Base-by-base conservation (phyloP, 2,113 vertebrate species). In the Apistogramma diplotaenia region DNA sequence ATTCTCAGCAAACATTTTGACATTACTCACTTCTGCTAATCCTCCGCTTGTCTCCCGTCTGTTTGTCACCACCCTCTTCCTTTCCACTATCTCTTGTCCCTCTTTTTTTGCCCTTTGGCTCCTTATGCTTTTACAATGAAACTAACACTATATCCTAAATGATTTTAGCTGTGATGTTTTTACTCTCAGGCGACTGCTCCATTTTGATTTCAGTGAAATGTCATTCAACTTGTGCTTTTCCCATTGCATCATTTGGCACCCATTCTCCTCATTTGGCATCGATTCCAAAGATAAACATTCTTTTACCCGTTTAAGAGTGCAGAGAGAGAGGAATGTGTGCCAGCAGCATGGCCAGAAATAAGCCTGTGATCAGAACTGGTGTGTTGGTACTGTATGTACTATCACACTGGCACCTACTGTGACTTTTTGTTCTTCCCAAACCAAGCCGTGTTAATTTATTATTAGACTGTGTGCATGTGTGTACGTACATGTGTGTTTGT, bases 381-480 rank as follows among this genome's bases (percentile, higher is more conserved):
- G 74, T 51, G 55, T 65, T 79, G 18, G 81, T 83, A 60, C 81
- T 86, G 12, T 51, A 70, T 82, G 85, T 85, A 31, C 87, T 73
- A 60, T 71, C 78, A 60, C 60, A 53, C 29, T 80, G 37, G 56
- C 75, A 83, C 82, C 40, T 27, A 74, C 79, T 57, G 77, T 86
- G 82, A 87, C 87, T 90, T 92, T 85, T 87, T 88, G 88, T 91
- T 87, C 65, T 70, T 79, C 79, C 79, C 21, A 56, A 83, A 81
- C 75, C 62, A 56, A 81, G 74, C 49, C 29, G n/a, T 59, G 61
- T 59, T 61, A 31, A 65, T 86, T 88, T 93, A 94, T 94, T 89
- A 89, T 90, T 92, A 92, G 88, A 86, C 27, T 33, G 62, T 71
- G 88, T 59, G 79, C 25, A 4, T 83, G 43, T 74, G 72, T 74